These are phyloP conservation scores for Urocyon cinereoargenteus DNA, from an alignment of 2,797 vertebrate genomes.

Conservation along the genomic window DNA sequence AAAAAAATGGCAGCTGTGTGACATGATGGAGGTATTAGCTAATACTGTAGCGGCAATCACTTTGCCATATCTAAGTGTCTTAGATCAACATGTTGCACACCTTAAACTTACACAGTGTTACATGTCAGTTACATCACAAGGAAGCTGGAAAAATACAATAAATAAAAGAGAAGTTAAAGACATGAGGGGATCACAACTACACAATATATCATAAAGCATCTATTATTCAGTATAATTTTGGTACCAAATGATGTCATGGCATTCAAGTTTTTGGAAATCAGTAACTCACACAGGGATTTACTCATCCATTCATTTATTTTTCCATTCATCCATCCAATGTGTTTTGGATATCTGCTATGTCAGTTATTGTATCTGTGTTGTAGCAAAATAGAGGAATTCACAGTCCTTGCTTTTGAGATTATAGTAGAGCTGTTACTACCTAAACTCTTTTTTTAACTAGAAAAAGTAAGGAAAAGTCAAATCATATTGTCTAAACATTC, in stretches of 20 bases:
- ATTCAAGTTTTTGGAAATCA: constrained; percentile 16
- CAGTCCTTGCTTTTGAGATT: background rate
- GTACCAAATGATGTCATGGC: background rate
- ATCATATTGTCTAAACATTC: background rate
- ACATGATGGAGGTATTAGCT: background rate
- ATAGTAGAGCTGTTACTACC: background rate
- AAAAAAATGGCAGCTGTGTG: background rate
- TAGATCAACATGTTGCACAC: background rate
- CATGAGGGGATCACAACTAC: background rate
- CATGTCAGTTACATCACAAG: background rate
- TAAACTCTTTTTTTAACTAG: background rate
- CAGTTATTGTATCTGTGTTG: background rate
- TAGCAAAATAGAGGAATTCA: background rate
- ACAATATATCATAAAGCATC: background rate
- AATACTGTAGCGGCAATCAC: background rate
- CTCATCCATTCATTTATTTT: background rate
- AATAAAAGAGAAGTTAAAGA: background rate
- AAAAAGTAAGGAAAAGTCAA: background rate
- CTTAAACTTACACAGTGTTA: background rate
- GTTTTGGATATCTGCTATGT: background rate
- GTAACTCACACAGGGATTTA: background rate
- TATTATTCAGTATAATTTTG: constrained; percentile 15
- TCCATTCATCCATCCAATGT: background rate
- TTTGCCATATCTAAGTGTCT: background rate
- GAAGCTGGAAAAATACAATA: background rate